Evolutionary conservation across 1,140 invertebrate species (phyloP).

Genomic region (Magallana gigas): DNA sequence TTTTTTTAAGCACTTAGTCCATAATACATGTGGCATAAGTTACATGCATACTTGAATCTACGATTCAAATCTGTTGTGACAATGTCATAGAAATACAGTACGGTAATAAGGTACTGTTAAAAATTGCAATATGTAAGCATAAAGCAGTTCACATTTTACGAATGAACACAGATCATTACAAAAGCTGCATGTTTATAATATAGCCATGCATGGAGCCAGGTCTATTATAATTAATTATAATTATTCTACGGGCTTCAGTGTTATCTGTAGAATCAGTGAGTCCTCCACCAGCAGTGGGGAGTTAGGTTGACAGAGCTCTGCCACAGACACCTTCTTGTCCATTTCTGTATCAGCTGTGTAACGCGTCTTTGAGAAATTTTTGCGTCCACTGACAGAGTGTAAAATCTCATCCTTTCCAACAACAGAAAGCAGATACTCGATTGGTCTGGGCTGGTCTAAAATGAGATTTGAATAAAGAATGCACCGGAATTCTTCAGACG

Average conservation of each 20-base stretch:
- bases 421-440: slow-evolving; percentile 79
- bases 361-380: slow-evolving; percentile 79
- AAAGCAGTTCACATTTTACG: no score
- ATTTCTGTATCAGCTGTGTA: slow-evolving; percentile 76
- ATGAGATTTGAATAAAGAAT: slow-evolving; percentile 78
- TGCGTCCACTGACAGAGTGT: slow-evolving; percentile 77
- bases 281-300: slow-evolving; percentile 72
- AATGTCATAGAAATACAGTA: no score
- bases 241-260: slow-evolving; percentile 72
- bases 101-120: neutral
- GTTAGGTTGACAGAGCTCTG: slow-evolving; percentile 67
- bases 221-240: neutral
- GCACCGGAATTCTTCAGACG: slow-evolving; percentile 75
- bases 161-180: no score
- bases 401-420: slow-evolving; percentile 77
- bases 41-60: no score
- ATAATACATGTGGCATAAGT: no score
- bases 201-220: no score
- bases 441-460: slow-evolving; percentile 78
- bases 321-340: slow-evolving; percentile 74
- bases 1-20: no score
- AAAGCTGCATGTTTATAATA: no score
- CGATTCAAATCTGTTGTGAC: no score
- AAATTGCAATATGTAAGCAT: no score
- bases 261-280: slow-evolving; percentile 72